Base-by-base conservation (phyloP, 2,113 vertebrate species). In the Percopsis transmontana region DNA sequence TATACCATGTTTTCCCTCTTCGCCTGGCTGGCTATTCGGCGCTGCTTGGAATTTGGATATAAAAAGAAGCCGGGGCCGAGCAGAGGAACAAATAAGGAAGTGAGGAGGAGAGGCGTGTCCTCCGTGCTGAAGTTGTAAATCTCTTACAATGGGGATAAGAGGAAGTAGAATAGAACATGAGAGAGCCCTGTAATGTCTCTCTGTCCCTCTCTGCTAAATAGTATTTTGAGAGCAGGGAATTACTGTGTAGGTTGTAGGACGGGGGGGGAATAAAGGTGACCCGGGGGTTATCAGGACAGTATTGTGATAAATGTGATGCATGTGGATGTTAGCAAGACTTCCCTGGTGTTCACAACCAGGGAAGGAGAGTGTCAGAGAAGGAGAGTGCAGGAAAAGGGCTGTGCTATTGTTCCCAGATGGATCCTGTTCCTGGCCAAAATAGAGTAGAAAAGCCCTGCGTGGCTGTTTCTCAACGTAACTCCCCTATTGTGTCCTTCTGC, bases 11-110 rank as follows among this genome's bases (percentile, higher is more conserved):
- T n/a, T 76, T 75, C 7, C 42, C 47, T 63, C 3, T 21, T 15
- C 58, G 66, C 50, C 45, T 70, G 27, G 27, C 27, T 33, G 27
- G 48, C 52, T 44, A 66, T 52, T 77, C 70, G 66, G 41, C 20
- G 27, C 63, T 67, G 41, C 54, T 60, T 1, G 33, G n/a, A 48
- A 33, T 6, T 5, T 23, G 48, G 66, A 66, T 76, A 59, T 74
- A 66, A 74, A 74, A 75, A 66, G 72, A 68, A 70, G 44, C 45
- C n/a, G 45, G 2, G 15, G 47, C 27, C 53, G 40, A 74, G 44
- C 5, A 45, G 52, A 72, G 45, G 62, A 79, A 68, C 78, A 76
- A 76, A 79, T 71, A 72, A 76, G 72, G 68, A 77, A 80, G 61
- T 66, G 48, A 58, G 19, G 19, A 71, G 27, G 41, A 15, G 53